A percentile compares a stretch with the other conserved stretches of the same genome.
These are phyloP conservation scores for Hylaeus volcanicus DNA, from an alignment of 1,140 invertebrate genomes.

Conservation along the genomic window DNA sequence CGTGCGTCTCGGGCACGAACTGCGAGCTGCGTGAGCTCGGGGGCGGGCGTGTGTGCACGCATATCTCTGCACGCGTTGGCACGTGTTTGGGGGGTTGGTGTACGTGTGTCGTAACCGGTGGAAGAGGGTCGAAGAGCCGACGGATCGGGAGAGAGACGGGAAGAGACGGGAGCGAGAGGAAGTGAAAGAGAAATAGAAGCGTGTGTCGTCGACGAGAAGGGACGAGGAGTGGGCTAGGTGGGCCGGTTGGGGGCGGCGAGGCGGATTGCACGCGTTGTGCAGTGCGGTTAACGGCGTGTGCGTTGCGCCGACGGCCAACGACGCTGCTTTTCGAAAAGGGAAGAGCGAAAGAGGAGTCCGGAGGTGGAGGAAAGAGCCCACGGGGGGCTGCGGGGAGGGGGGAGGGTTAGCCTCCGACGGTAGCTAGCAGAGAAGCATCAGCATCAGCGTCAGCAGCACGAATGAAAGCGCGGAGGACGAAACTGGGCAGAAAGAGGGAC, in stretches of 20 bases:
- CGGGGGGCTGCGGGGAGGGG: conserved; percentile 5
- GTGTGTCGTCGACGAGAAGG: conserved; percentile 38
- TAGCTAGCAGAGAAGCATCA: conserved; percentile 60
- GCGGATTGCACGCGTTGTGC: conserved; percentile 75
- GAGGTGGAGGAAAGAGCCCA: conserved; percentile 21
- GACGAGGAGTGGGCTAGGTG: conserved; percentile 31
- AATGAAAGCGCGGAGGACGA: conserved; percentile 63
- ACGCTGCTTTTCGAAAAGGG: conserved; percentile 70
- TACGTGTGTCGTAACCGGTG: conserved; percentile 59
- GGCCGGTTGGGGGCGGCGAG: conserved; percentile 47
- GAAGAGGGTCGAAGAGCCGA: conserved; percentile 63
- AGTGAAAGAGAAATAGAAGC: conserved; percentile 48
- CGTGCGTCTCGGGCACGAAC: too few relatives aligned
- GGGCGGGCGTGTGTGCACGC: conserved; percentile 22
- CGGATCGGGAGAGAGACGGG: conserved; percentile 49
- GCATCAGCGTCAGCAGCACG: conserved; percentile 66
- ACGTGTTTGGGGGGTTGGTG: conserved; percentile 25
- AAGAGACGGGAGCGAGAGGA: conserved; percentile 50
- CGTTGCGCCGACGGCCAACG: conserved; percentile 77
- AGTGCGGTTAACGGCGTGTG: conserved; percentile 77
- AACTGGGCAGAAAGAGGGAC: conserved; percentile 52
- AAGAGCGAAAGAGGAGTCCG: conserved; percentile 50
- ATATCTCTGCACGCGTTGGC: conserved; percentile 28
- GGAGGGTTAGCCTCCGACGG: conserved; percentile 49
- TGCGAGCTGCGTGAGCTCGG: conserved; percentile 16